phyloP scores from a whole-genome alignment of 1,140 invertebrate genomes.

The Tetramorium simillimum region DNA sequence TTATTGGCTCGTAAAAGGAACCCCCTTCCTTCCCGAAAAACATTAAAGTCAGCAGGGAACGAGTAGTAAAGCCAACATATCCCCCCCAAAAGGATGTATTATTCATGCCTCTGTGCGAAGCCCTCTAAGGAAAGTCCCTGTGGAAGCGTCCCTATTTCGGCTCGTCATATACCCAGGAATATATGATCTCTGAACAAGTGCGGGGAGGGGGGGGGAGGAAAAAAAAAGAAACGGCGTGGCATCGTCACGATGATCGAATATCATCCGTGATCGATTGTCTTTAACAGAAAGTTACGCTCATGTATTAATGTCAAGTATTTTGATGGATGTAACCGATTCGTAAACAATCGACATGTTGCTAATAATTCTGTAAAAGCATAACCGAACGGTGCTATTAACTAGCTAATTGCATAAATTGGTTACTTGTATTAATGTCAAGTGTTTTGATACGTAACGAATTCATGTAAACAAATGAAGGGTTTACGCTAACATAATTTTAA shows the following conservation, averaged over 20 bases:
- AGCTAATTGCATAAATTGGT: slow-evolving; percentile 20
- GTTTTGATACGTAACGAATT: not conserved
- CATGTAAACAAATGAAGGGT: slow-evolving; percentile 9
- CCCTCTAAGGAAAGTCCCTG: slow-evolving; percentile 31
- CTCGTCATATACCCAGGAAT: slow-evolving; percentile 47
- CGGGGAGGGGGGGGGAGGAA: not conserved
- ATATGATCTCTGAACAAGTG: slow-evolving; percentile 26
- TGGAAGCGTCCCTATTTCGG: slow-evolving; percentile 18
- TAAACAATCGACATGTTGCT: not conserved
- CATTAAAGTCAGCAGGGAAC: slow-evolving; percentile 56
- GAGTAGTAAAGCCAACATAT: slow-evolving; percentile 32
- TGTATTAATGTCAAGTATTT: slow-evolving; percentile 12
- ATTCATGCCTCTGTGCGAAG: slow-evolving; percentile 40
- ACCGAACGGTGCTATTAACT: not conserved
- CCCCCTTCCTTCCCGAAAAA: slow-evolving; percentile 17
- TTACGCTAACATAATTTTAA: not conserved
- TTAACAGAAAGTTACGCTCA: slow-evolving; percentile 24
- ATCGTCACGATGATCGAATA: slow-evolving; percentile 23
- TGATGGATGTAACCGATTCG: slow-evolving; percentile 19
- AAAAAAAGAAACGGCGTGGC: not conserved
- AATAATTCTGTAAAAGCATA: slow-evolving; percentile 29
- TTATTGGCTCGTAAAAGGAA: slow-evolving; percentile 52
- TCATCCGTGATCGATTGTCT: slow-evolving; percentile 4
- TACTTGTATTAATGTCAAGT: not conserved
- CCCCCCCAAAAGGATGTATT: slow-evolving; percentile 41